Evolutionary conservation across 2,113 vertebrate species (phyloP).

Genomic region (Eleginops maclovinus): DNA sequence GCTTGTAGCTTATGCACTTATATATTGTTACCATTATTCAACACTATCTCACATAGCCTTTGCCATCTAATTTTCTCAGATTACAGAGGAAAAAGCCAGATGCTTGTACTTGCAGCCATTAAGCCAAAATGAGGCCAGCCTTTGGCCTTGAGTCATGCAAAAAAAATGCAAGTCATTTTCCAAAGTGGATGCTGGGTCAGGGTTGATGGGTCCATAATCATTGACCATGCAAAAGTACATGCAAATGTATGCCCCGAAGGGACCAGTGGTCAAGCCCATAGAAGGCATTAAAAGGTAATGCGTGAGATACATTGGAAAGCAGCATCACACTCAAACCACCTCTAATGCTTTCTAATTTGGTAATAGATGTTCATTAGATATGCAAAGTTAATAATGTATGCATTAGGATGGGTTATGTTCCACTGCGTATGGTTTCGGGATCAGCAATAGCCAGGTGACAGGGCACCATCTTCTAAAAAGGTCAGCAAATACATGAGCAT

Average conservation of each 20-base stretch:
- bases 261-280: slow-evolving; percentile 3
- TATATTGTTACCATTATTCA: slow-evolving; percentile 28
- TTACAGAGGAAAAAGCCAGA: slow-evolving; percentile 16
- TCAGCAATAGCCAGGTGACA: slow-evolving; percentile 35
- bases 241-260: neutral
- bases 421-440: neutral
- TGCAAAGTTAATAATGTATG: slow-evolving; percentile 4
- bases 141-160: slow-evolving; percentile 24
- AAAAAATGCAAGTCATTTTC: slow-evolving; percentile 43
- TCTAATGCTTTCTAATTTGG: slow-evolving; percentile 26
- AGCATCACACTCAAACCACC: neutral
- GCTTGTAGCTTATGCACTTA: slow-evolving; percentile 9
- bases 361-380: slow-evolving; percentile 17
- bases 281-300: slow-evolving; percentile 4
- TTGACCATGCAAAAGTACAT: neutral
- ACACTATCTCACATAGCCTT: slow-evolving; percentile 16
- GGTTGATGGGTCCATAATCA: slow-evolving; percentile 15
- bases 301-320: neutral
- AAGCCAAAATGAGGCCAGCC: slow-evolving; percentile 24
- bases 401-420: neutral
- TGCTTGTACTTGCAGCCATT: slow-evolving; percentile 16
- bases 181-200: slow-evolving; percentile 39
- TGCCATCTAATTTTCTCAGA: slow-evolving; percentile 16
- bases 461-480: slow-evolving; percentile 19
- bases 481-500: slow-evolving; percentile 47